Conservation (phyloP, 2,888 invertebrate species). For the Dilophus febrilis region DNA sequence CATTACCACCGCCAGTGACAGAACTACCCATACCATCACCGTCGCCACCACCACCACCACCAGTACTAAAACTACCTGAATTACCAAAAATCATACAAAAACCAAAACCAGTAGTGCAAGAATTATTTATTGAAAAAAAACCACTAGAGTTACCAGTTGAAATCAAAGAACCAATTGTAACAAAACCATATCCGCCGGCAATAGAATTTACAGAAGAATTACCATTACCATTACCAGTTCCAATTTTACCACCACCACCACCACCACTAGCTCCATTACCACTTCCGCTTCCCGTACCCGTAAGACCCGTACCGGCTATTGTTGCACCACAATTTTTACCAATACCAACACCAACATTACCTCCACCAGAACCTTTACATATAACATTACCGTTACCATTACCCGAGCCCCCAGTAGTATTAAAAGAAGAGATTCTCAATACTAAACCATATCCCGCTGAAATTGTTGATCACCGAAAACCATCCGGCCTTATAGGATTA, state of each 20-base stretch:
- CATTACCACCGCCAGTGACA: not conserved
- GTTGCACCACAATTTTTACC: not conserved
- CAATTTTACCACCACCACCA: conserved; percentile 10
- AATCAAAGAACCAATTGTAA: not conserved
- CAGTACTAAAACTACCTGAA: not conserved
- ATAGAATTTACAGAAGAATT: conserved; percentile 7
- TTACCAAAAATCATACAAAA: too few relatives aligned
- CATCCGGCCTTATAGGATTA: too few relatives aligned
- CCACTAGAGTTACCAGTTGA: too few relatives aligned
- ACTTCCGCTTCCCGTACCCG: conserved; percentile 7
- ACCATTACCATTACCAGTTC: conserved; percentile 10
- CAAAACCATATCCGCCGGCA: conserved; percentile 4
- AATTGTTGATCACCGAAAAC: too few relatives aligned
- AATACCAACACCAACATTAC: not conserved
- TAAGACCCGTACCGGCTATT: conserved; percentile 7
- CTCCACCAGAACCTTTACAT: not conserved
- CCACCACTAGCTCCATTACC: conserved; percentile 8
- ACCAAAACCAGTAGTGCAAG: too few relatives aligned
- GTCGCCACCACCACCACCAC: not conserved
- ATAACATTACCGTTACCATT: not conserved
- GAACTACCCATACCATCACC: too few relatives aligned
- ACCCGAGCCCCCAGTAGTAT: too few relatives aligned
- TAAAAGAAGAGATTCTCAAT: too few relatives aligned
- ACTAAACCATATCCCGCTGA: too few relatives aligned
- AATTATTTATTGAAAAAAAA: too few relatives aligned